Evolutionary conservation across 1,140 invertebrate genomes (phyloP).

Genomic region (Bombus pascuorum): DNA sequence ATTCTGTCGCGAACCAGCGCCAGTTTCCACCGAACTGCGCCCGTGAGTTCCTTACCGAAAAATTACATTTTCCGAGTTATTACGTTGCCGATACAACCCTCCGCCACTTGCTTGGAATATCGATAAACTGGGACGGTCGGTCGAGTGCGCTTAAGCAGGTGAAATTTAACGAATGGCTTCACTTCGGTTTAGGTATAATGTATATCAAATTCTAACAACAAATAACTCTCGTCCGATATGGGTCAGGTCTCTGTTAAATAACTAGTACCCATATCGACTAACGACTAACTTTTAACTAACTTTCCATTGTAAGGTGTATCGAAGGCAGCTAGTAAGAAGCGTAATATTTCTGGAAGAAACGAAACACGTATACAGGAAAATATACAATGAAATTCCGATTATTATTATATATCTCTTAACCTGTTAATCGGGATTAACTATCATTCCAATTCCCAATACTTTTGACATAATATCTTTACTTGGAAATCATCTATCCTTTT

Average conservation of each 20-base stretch:
- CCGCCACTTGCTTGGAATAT: not conserved
- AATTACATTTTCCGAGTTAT: constrained; percentile 27
- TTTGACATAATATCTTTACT: too few relatives aligned
- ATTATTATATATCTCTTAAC: too few relatives aligned
- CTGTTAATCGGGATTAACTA: too few relatives aligned
- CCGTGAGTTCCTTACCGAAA: not conserved
- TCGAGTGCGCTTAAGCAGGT: not conserved
- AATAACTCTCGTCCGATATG: not conserved
- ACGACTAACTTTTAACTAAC: too few relatives aligned
- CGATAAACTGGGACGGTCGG: not conserved
- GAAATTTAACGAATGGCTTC: not conserved
- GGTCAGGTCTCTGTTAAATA: not conserved
- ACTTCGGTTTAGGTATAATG: not conserved
- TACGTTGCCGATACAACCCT: constrained; percentile 4
- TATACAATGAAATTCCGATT: too few relatives aligned
- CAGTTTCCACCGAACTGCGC: not conserved
- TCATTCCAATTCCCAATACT: too few relatives aligned
- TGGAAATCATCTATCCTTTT: too few relatives aligned
- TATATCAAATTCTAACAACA: not conserved
- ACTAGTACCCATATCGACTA: too few relatives aligned
- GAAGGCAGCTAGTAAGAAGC: too few relatives aligned
- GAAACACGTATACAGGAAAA: too few relatives aligned
- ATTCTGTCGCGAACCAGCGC: constrained; percentile 10
- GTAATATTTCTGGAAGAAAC: too few relatives aligned
- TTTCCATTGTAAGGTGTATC: too few relatives aligned